Conservation (phyloP, 2,888 invertebrate genomes). For the Octodonta nipae region DNA sequence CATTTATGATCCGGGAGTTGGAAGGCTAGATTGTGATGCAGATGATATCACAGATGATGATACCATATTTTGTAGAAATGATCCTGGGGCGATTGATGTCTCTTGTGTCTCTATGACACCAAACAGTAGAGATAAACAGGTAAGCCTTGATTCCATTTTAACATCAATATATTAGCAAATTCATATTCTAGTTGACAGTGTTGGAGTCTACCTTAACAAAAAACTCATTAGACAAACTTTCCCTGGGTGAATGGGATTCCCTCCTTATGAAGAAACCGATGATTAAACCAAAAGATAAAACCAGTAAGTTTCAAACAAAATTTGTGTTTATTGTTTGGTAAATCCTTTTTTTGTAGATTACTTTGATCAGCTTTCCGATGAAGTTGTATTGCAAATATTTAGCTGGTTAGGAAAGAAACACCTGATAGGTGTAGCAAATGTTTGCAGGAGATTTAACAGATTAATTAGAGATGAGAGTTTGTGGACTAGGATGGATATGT, state of each 20-base stretch:
- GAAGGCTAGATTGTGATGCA: conserved; percentile 37
- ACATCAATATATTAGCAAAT: background rate
- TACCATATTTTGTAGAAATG: conserved; percentile 21
- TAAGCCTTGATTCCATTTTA: conserved; percentile 6
- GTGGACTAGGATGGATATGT: conserved; percentile 74
- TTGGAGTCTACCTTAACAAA: conserved; percentile 28
- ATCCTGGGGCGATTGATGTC: conserved; percentile 21
- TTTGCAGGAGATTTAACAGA: conserved; percentile 66
- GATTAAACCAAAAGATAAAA: conserved; percentile 19
- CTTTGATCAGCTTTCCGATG: conserved; percentile 68
- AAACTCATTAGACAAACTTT: conserved; percentile 25
- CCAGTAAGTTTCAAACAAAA: conserved; percentile 17
- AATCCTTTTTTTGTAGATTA: conserved; percentile 41
- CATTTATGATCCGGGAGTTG: conserved; percentile 47
- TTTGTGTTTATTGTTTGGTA: background rate
- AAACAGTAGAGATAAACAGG: conserved; percentile 21
- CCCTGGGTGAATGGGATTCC: conserved; percentile 24
- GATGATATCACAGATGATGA: conserved; percentile 22
- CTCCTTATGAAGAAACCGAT: conserved; percentile 19
- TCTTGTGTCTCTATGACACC: conserved; percentile 24
- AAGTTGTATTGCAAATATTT: conserved; percentile 70
- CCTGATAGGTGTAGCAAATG: conserved; percentile 55
- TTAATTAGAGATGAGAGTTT: conserved; percentile 71
- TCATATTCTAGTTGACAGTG: conserved; percentile 19
- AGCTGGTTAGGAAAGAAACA: conserved; percentile 68